Evolutionary conservation across 92 coral and sea anemone species (phyloP), one percentile per base, ranked within the genome.

Genomic region (Siderastrea siderea): DNA sequence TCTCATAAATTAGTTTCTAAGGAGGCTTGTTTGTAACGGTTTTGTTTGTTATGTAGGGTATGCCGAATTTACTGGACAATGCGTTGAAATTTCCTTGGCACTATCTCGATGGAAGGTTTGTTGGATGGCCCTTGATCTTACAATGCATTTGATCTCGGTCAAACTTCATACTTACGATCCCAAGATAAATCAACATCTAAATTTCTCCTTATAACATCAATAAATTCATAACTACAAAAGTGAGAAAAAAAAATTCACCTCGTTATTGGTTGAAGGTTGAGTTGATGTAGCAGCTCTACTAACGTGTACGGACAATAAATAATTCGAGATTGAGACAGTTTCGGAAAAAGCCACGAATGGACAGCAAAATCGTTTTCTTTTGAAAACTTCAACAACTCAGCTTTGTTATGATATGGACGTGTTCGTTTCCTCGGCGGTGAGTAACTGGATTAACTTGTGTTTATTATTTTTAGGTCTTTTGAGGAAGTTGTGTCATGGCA

Each of bases 1-100:
- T 26, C 38, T 70, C 1, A 10, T 47, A 47, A 61, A 38, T n/a
- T 16, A 46, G 45, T 47, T 16, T 4, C 38, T 5, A 38, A 0
- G 6, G 13, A 14, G 12, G 60, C 2, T 49, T 51, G 5, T 80
- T 16, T n/a, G 1, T 1, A 6, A 43, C 46, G 7, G 0, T 3
- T 17, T 53, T 47, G 5, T 14, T 79, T 68, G 2, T 47, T 26
- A 66, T 84, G 54, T 47, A 95, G 99, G 96, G 93, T 8, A 94
- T 98, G 95, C 87, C 94, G 5, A 71, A 68, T 7, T 91, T 98
- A 12, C 84, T 98, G 51, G 92, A 96, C 66, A 87, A 43, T 50
- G 96, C 99, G 10, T 92, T 87, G 71, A 69, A 62, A 16, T 98
- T 94, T 66, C 95, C 97, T 4, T 98, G 99, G 99, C 94, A 93